Conservation (phyloP, 2,113 vertebrate genomes). For the Gyps fulvus region DNA sequence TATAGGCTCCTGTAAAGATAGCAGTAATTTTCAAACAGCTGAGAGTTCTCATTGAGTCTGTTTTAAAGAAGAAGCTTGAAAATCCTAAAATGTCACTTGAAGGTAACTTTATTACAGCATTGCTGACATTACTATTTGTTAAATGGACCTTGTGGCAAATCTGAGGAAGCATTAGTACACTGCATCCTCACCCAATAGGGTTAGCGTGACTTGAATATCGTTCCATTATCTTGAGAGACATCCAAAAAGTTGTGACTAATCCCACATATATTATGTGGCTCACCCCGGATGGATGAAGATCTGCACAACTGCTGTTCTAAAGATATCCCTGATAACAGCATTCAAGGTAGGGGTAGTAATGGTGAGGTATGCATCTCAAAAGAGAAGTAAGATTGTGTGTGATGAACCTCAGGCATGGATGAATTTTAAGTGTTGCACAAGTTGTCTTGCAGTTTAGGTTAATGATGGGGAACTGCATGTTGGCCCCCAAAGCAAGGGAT, state of each 20-base stretch:
- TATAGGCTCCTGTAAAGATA: conserved; percentile 93
- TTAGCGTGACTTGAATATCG: neutral
- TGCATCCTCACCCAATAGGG: neutral
- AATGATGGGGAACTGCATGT: neutral
- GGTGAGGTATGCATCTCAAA: neutral
- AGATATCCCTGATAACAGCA: neutral
- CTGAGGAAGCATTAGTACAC: neutral
- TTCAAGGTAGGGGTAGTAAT: neutral
- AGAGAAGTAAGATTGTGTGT: neutral
- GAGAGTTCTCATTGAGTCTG: conserved; percentile 88
- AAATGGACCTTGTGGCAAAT: neutral
- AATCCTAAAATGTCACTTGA: conserved; percentile 93
- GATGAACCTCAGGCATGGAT: neutral
- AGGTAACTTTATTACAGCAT: conserved; percentile 75
- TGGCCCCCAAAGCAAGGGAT: neutral
- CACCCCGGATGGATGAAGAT: neutral
- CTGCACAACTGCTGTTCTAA: neutral
- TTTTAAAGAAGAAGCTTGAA: conserved; percentile 91
- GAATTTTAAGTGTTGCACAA: neutral
- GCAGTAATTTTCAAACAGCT: conserved; percentile 98
- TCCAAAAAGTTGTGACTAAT: neutral
- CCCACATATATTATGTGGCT: neutral
- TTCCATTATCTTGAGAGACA: neutral
- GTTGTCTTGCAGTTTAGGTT: neutral
- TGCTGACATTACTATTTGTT: neutral